Conservation (phyloP, 2,888 invertebrate genomes). For the Stenoptilia bipunctidactyla region DNA sequence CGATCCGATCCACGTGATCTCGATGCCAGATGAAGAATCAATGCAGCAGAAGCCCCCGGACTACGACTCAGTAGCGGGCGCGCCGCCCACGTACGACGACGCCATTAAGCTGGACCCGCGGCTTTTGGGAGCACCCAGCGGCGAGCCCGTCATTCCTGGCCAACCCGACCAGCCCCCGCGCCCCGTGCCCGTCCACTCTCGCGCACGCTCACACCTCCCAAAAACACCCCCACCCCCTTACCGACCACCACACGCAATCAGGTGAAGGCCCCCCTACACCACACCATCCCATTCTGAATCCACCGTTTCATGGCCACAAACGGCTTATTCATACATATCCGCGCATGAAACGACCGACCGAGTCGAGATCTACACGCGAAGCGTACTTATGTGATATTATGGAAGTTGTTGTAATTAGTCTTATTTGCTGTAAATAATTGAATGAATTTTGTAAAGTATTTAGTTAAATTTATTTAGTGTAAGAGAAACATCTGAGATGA, state of each 20-base stretch:
- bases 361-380: slow-evolving; percentile 38
- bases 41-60: slow-evolving; percentile 79
- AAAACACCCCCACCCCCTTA: slow-evolving; percentile 66
- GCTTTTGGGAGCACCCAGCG: slow-evolving; percentile 51
- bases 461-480: background rate
- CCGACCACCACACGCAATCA: slow-evolving; percentile 60
- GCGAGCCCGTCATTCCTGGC: slow-evolving; percentile 39
- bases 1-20: slow-evolving; percentile 76
- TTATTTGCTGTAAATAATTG: slow-evolving; percentile 38
- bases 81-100: slow-evolving; percentile 80
- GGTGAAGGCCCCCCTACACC: slow-evolving; percentile 43
- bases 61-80: slow-evolving; percentile 78
- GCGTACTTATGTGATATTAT: slow-evolving; percentile 69
- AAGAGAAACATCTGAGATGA: background rate
- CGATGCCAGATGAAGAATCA: slow-evolving; percentile 70
- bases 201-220: slow-evolving; percentile 30
- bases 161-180: slow-evolving; percentile 27
- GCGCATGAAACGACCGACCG: slow-evolving; percentile 36
- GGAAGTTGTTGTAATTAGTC: slow-evolving; percentile 27
- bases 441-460: slow-evolving; percentile 31
- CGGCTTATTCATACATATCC: slow-evolving; percentile 49
- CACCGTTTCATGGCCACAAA: slow-evolving; percentile 59
- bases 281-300: slow-evolving; percentile 47
- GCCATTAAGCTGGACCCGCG: slow-evolving; percentile 78
- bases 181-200: slow-evolving; percentile 13